These are phyloP conservation scores for Dermochelys coriacea DNA, from an alignment of 2,797 vertebrate species.

Conservation along the genomic window DNA sequence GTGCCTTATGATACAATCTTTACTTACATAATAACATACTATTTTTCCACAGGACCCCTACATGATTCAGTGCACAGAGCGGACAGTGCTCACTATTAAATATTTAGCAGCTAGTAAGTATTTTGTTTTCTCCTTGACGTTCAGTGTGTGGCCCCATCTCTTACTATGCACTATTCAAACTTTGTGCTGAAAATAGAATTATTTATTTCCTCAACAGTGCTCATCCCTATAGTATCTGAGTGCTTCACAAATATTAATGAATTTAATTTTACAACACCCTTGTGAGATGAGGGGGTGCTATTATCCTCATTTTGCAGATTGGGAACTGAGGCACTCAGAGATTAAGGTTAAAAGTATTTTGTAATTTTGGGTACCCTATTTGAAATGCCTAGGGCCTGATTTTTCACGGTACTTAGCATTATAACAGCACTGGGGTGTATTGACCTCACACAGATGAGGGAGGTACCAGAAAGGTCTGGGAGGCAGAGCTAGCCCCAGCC, in stretches of 20 bases:
- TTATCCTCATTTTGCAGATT: rapidly evolving
- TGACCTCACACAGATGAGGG: not conserved
- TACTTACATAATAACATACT: conserved; percentile 13
- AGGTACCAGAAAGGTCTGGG: not conserved
- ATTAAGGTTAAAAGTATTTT: not conserved
- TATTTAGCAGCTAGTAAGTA: not conserved
- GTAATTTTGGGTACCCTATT: not conserved
- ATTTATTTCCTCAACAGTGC: not conserved
- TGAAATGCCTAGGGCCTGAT: rapidly evolving
- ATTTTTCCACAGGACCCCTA: not conserved
- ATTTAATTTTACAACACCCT: not conserved
- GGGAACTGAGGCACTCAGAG: not conserved
- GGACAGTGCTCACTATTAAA: not conserved
- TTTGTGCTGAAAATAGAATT: not conserved
- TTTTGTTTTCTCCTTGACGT: not conserved
- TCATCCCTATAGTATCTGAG: rapidly evolving
- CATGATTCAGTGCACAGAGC: not conserved
- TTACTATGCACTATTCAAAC: not conserved
- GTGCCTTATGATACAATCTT: not conserved
- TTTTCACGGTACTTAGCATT: not conserved
- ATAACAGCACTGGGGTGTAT: not conserved
- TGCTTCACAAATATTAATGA: not conserved
- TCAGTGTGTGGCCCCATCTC: conserved; percentile 20
- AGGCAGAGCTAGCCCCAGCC: not conserved
- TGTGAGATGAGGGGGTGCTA: not conserved